Conservation (phyloP, 1,140 invertebrate genomes). For the Neodiprion pinetum region DNA sequence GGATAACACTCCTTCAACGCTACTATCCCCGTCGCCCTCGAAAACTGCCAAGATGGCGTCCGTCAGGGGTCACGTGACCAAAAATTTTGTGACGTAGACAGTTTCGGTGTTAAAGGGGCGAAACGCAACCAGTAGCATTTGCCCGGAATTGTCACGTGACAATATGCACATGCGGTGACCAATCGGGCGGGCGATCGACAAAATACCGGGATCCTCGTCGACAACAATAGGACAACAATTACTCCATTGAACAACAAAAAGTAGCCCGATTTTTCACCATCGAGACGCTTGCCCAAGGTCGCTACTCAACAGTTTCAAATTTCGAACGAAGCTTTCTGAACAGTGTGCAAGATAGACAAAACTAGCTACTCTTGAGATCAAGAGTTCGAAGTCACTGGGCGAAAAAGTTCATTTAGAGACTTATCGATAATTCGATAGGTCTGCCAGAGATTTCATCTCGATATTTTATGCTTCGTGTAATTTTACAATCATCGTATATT, state of each 20-base stretch:
- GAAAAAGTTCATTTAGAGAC: no score
- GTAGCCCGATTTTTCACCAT: no score
- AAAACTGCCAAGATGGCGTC: conserved; percentile 57
- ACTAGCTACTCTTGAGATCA: no score
- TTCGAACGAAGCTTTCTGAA: no score
- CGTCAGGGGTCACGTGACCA: conserved; percentile 48
- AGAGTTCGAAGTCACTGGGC: no score
- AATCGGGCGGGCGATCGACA: conserved; percentile 39
- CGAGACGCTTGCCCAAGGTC: no score
- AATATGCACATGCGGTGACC: conserved; percentile 36
- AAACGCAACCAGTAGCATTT: conserved; percentile 33
- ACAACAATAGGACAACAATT: neutral
- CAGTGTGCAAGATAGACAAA: no score
- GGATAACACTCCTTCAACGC: conserved; percentile 37
- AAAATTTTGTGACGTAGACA: conserved; percentile 44
- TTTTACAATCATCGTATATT: no score
- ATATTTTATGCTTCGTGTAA: no score
- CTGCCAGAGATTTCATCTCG: no score
- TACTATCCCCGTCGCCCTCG: conserved; percentile 43
- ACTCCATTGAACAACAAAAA: neutral
- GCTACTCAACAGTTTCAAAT: no score
- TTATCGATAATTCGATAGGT: no score
- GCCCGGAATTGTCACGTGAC: conserved; percentile 37
- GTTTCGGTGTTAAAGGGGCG: conserved; percentile 40
- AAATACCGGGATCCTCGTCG: conserved; percentile 21